Conservation (phyloP, 2,797 vertebrate species). For the Cephalopachus bancanus region DNA sequence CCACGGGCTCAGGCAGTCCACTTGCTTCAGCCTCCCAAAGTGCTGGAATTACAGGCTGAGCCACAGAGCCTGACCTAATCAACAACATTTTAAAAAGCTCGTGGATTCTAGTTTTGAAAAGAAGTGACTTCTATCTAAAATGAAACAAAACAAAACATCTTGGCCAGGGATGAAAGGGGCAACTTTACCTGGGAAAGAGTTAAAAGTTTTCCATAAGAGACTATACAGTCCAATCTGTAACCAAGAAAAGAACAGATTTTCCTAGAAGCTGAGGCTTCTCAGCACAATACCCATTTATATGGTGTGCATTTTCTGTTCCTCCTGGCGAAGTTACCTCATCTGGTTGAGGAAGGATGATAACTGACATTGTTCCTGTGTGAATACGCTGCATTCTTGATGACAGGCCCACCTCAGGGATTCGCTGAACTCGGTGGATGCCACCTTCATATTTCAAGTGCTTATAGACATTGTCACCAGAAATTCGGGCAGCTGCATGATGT, state of each 20-base stretch:
- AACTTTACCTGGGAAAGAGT: background rate
- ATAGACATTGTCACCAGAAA: slow-evolving; percentile 93
- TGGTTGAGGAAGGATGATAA: slow-evolving; percentile 95
- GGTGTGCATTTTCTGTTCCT: background rate
- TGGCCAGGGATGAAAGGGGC: background rate
- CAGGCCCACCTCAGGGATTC: slow-evolving; percentile 96
- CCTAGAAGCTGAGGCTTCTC: background rate
- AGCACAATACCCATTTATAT: background rate
- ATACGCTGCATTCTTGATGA: slow-evolving; percentile 98
- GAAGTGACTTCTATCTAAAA: slow-evolving; percentile 42
- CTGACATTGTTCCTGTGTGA: slow-evolving; percentile 97
- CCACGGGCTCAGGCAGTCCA: too few relatives aligned
- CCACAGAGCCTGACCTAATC: too few relatives aligned
- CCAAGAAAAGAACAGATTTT: background rate
- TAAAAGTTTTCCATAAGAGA: background rate
- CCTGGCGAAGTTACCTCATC: slow-evolving; percentile 90
- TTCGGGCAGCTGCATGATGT: slow-evolving; percentile 94
- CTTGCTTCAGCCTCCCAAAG: too few relatives aligned
- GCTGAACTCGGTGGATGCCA: slow-evolving; percentile 96
- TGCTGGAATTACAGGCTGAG: too few relatives aligned
- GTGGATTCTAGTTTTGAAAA: background rate
- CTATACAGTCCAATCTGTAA: background rate
- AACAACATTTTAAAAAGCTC: background rate
- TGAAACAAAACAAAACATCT: background rate
- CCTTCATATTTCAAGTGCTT: slow-evolving; percentile 95